phyloP scores from a whole-genome alignment of 2,888 invertebrate genomes.

The Dioctria linearis region DNA sequence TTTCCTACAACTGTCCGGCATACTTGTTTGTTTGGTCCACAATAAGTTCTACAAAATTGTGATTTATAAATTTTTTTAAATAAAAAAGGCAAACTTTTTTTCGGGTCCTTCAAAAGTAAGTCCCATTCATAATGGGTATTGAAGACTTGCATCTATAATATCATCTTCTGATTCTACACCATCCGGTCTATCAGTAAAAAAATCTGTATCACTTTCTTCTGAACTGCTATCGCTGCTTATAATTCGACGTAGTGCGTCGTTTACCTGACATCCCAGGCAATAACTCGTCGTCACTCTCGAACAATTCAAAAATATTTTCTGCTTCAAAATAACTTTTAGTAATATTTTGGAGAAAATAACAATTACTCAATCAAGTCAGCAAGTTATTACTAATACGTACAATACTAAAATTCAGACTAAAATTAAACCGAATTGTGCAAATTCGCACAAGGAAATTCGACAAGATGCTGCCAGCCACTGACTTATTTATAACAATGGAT shows the following conservation, averaged over 20 bases:
- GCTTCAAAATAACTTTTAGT: not conserved
- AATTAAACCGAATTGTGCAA: too few species aligned
- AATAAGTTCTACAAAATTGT: constrained; percentile 30
- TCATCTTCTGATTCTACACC: not conserved
- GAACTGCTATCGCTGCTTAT: constrained; percentile 11
- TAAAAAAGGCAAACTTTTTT: not conserved
- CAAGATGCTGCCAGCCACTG: too few species aligned
- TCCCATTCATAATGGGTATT: too few species aligned
- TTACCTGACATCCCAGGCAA: not conserved
- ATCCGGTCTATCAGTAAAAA: not conserved
- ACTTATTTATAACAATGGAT: too few species aligned
- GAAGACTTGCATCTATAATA: constrained; percentile 24
- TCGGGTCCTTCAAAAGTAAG: constrained; percentile 25
- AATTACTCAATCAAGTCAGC: constrained; percentile 7
- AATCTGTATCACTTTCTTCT: constrained; percentile 4
- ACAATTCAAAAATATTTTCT: constrained; percentile 22
- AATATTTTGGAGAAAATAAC: constrained; percentile 7
- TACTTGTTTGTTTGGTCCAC: constrained; percentile 8
- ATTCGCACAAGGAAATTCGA: too few species aligned
- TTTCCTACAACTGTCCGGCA: not conserved
- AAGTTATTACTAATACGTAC: too few species aligned
- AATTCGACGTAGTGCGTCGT: constrained; percentile 5
- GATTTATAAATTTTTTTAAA: constrained; percentile 11
- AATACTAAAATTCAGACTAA: too few species aligned
- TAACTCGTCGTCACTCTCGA: constrained; percentile 6